Conservation (phyloP, 2,797 vertebrate genomes). For the Synaphobranchus kaupii region DNA sequence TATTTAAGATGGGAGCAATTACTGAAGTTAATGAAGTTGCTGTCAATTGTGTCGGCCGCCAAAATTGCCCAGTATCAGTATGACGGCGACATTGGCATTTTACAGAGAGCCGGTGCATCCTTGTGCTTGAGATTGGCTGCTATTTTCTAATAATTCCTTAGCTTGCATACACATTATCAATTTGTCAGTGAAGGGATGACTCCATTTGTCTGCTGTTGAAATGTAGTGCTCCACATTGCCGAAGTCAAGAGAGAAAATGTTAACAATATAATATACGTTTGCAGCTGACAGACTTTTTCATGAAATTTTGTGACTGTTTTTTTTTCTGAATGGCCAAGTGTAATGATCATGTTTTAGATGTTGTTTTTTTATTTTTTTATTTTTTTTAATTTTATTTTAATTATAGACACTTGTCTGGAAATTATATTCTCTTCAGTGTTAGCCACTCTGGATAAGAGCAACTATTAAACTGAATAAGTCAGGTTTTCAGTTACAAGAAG, state of each 20-base stretch:
- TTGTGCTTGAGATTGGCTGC: not conserved
- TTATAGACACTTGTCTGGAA: no score
- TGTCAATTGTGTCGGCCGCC: not conserved
- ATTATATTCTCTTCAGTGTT: no score
- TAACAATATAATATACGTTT: not conserved
- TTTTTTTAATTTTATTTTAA: no score
- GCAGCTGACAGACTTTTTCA: no score
- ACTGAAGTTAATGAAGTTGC: constrained; percentile 1
- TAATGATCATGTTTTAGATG: no score
- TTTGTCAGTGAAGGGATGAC: not conserved
- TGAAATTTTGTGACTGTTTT: no score
- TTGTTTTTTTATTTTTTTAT: no score
- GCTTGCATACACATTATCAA: not conserved
- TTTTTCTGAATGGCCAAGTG: no score
- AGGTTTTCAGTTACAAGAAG: no score
- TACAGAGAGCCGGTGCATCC: not conserved
- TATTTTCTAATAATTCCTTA: not conserved
- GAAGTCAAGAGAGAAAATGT: not conserved
- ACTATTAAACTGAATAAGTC: no score
- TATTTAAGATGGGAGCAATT: constrained; percentile 2
- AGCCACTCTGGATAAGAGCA: no score
- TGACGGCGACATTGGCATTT: not conserved
- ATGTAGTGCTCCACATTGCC: not conserved
- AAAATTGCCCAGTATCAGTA: not conserved
- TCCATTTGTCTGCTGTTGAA: not conserved